Evolutionary conservation across 2,797 vertebrate genomes (phyloP).

Genomic region (Chaetodon trifasciatus): DNA sequence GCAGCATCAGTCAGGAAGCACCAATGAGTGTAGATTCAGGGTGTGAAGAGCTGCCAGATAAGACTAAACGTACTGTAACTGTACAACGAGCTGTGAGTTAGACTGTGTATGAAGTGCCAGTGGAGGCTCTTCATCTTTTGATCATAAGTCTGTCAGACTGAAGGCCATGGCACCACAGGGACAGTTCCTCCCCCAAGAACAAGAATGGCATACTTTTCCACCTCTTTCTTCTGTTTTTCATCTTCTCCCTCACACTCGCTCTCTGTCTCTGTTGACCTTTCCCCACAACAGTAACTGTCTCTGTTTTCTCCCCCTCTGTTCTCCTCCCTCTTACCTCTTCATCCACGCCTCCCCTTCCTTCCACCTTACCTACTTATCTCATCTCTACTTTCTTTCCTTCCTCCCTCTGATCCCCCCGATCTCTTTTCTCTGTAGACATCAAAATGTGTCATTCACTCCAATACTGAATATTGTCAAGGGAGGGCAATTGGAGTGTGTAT

Average conservation of each 20-base stretch:
- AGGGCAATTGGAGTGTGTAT: constrained; percentile 18
- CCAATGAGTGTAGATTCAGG: constrained; percentile 27
- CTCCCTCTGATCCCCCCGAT: background rate
- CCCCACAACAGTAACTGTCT: constrained; percentile 60
- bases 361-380: constrained; percentile 42
- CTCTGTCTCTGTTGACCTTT: constrained; percentile 75
- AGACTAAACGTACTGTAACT: constrained; percentile 30
- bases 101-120: constrained; percentile 24
- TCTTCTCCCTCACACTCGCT: constrained; percentile 58
- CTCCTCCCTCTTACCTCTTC: constrained; percentile 34
- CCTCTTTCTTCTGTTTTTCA: constrained; percentile 65
- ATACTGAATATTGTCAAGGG: constrained; percentile 14
- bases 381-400: constrained; percentile 5
- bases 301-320: constrained; percentile 49
- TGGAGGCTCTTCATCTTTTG: constrained; percentile 50
- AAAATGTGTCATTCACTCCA: constrained; percentile 58
- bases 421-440: constrained; percentile 53
- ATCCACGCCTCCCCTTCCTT: constrained; percentile 32
- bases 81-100: constrained; percentile 22
- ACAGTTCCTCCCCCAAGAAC: constrained; percentile 51
- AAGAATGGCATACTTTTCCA: constrained; percentile 64
- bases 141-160: constrained; percentile 58
- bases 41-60: constrained; percentile 27
- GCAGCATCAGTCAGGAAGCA: constrained; percentile 29
- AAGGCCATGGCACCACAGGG: constrained; percentile 45